phyloP scores from a whole-genome alignment of 2,888 invertebrate genomes.

The Xestobium rufovillosum region DNA sequence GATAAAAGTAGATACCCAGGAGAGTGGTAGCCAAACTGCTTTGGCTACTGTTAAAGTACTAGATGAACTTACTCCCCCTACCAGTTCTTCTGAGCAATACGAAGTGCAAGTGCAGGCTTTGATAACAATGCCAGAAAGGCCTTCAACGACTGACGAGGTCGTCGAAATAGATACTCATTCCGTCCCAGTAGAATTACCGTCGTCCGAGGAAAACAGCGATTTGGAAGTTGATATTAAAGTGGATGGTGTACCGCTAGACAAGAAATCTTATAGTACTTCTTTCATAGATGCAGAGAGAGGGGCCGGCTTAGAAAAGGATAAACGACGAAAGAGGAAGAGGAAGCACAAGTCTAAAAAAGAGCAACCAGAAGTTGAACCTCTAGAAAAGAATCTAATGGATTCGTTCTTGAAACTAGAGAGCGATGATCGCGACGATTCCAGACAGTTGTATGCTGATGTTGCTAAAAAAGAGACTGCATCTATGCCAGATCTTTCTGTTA shows the following conservation, averaged over 20 bases:
- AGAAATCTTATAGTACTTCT: conserved; percentile 23
- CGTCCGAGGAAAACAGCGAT: conserved; percentile 33
- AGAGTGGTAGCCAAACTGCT: conserved; percentile 39
- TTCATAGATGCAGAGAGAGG: conserved; percentile 28
- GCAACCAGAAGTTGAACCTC: conserved; percentile 9
- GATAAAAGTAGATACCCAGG: conserved; percentile 5
- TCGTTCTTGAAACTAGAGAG: too few species aligned
- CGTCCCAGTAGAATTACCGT: conserved; percentile 7
- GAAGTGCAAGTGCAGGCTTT: conserved; percentile 56
- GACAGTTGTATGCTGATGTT: too few species aligned
- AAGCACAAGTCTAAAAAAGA: conserved; percentile 12
- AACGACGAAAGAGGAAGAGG: conserved; percentile 12
- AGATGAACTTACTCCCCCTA: conserved; percentile 10
- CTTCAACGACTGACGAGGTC: not conserved
- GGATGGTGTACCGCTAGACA: conserved; percentile 29
- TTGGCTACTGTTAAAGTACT: conserved; percentile 45
- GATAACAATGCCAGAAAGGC: conserved; percentile 36
- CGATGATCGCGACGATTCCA: too few species aligned
- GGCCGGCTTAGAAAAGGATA: too few species aligned
- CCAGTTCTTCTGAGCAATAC: conserved; percentile 37
- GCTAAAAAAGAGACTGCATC: too few species aligned
- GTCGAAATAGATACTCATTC: not conserved
- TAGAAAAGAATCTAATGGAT: too few species aligned
- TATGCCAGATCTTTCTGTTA: too few species aligned
- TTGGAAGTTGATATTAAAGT: conserved; percentile 32